Evolutionary conservation across 1,140 invertebrate genomes (phyloP), one percentile per base, ranked within the genome.

Genomic region (Drosophila kikkawai): DNA sequence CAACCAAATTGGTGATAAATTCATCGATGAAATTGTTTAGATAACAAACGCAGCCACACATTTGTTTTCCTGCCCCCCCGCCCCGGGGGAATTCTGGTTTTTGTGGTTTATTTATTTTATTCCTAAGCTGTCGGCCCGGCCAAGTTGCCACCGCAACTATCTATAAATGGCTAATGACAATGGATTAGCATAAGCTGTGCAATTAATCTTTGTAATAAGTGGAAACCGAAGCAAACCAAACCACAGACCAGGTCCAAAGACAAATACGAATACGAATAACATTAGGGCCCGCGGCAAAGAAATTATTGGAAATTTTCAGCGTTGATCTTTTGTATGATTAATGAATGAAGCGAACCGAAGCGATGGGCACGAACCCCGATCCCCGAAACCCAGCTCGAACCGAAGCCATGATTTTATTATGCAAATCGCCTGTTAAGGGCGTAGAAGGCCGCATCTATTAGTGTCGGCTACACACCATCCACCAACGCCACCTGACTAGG

Each of bases 181-280:
- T 87, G 76, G 84, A 88, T 87, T 87, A 83, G 83, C 85, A 80
- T 87, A 87, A 87, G 77, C 84, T 82, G 61, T 82, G 84, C 65
- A 88, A 87, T 87, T 87, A 87, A 87, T 87, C 83, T 87, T 87
- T 78, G 84, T 87, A 80, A 88, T 80, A 87, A 87, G 76, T 87
- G 85, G 85, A 87, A 83, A 87, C 77, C 84, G 53, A 87, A 74
- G 60, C 84, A 70, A 58, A 55, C 45, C 53, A 56, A 75, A 41
- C 51, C 29, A 17, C 17, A 66, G 34, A 42, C 50, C 26, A 36
- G 41, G 67, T 17, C 42, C 79, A 65, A 65, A 84, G 51, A 79
- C 77, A 79, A 79, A 82, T 37, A 45, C 19, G 66, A 67, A 69
- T 39, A 45, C 51, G 75, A 71, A 26, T 68, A 68, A 65, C 63